Evolutionary conservation across 2,113 vertebrate genomes (phyloP).

Genomic region (Nibea coibor): DNA sequence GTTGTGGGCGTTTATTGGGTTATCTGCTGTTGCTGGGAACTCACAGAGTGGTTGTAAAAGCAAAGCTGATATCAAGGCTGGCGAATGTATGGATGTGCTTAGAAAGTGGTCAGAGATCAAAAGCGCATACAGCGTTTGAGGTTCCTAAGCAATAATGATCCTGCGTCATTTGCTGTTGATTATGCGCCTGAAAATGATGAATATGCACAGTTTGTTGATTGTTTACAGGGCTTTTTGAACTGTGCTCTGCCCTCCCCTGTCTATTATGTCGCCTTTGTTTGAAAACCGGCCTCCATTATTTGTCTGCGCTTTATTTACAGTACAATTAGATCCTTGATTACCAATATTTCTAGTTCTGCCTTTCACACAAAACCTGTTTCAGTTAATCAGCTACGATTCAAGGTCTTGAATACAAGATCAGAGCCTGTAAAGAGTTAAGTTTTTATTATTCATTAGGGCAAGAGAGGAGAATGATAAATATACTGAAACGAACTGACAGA

Average conservation of each 20-base stretch:
- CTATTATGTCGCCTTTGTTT: slow-evolving; percentile 30
- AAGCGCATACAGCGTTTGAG: not conserved
- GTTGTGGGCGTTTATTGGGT: slow-evolving; percentile 43
- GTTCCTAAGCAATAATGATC: slow-evolving; percentile 32
- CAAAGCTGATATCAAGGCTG: not conserved
- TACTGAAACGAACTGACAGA: slow-evolving; percentile 11
- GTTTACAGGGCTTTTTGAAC: slow-evolving; percentile 38
- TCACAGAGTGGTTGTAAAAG: slow-evolving; percentile 46
- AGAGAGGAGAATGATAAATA: slow-evolving; percentile 23
- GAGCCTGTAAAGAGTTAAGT: slow-evolving; percentile 11
- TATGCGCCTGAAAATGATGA: slow-evolving; percentile 18
- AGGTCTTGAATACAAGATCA: slow-evolving; percentile 23
- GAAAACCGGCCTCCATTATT: slow-evolving; percentile 23
- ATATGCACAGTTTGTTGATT: slow-evolving; percentile 33
- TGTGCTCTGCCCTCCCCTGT: not conserved
- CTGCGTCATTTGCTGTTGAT: not conserved
- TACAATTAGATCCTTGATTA: slow-evolving; percentile 42
- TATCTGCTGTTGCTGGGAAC: slow-evolving; percentile 44
- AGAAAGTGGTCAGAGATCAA: slow-evolving; percentile 10
- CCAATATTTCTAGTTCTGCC: slow-evolving; percentile 15
- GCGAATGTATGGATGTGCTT: slow-evolving; percentile 26
- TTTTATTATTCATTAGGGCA: slow-evolving; percentile 9
- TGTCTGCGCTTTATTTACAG: slow-evolving; percentile 29
- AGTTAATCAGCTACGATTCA: slow-evolving; percentile 27
- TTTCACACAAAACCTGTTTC: slow-evolving; percentile 13